phyloP scores from a whole-genome alignment of 2,113 vertebrate species.

The Bettongia penicillata region DNA sequence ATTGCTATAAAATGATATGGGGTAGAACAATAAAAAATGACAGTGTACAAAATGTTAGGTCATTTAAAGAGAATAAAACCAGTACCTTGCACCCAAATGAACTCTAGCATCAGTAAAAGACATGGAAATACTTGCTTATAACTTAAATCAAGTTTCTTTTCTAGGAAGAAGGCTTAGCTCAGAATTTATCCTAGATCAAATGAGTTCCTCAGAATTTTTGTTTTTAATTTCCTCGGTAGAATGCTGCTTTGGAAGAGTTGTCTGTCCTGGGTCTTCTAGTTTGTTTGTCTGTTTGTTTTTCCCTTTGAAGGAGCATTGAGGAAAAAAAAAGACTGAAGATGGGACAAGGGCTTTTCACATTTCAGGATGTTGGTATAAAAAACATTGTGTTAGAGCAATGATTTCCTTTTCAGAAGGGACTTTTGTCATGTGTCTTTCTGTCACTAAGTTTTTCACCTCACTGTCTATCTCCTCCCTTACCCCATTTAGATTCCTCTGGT shows the following conservation, averaged over 20 bases:
- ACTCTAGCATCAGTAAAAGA: not conserved
- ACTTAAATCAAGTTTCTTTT: not conserved
- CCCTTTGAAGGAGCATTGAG: constrained; percentile 20
- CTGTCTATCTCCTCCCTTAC: not conserved
- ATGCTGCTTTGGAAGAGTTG: not conserved
- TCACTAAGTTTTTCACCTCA: constrained; percentile 1
- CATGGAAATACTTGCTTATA: not conserved
- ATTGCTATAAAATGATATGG: not conserved
- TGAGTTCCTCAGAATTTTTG: not conserved
- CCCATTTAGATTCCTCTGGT: constrained; percentile 36
- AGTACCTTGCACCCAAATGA: not conserved
- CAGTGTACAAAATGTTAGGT: not conserved
- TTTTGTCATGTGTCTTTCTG: constrained; percentile 44
- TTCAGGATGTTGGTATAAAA: not conserved
- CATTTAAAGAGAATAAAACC: not conserved
- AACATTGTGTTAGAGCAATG: constrained; percentile 21
- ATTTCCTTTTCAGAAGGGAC: constrained; percentile 34
- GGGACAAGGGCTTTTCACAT: constrained; percentile 27
- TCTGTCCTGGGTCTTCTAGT: not conserved
- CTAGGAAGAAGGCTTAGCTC: not conserved
- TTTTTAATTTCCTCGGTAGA: not conserved
- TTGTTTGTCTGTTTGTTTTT: constrained; percentile 43
- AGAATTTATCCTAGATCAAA: not conserved
- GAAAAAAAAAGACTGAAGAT: constrained; percentile 40
- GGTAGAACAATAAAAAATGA: not conserved